Evolutionary conservation across 2,888 invertebrate species (phyloP).

Genomic region (Odontocolon sp.): DNA sequence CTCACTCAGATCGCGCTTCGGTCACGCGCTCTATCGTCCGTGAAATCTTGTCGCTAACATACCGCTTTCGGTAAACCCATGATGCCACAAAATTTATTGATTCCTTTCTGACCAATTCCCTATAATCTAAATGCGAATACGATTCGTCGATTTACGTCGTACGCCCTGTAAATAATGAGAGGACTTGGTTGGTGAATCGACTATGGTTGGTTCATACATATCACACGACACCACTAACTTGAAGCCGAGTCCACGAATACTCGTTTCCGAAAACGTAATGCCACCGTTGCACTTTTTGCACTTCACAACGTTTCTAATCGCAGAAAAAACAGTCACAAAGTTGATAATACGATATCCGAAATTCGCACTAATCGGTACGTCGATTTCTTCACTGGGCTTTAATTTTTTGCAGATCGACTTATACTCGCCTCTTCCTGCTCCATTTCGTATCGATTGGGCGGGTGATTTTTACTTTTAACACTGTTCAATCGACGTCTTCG

Average conservation of each 20-base stretch:
- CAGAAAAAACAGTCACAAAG: conserved; percentile 48
- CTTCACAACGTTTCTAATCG: conserved; percentile 48
- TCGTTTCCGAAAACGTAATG: conserved; percentile 44
- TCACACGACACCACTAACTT: conserved; percentile 47
- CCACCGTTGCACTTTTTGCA: conserved; percentile 53
- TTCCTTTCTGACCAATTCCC: conserved; percentile 61
- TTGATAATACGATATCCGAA: conserved; percentile 37
- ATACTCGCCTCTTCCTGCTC: conserved; percentile 59
- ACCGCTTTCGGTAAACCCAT: conserved; percentile 61
- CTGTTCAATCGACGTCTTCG: neutral
- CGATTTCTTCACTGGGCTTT: conserved; percentile 25
- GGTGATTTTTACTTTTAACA: conserved; percentile 12
- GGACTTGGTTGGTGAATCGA: conserved; percentile 51
- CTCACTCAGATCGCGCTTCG: too few relatives aligned
- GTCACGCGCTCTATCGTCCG: too few relatives aligned
- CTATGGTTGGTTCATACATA: conserved; percentile 40
- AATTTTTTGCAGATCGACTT: conserved; percentile 51
- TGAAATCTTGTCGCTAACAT: neutral
- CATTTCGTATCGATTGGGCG: conserved; percentile 48
- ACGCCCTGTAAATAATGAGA: conserved; percentile 54
- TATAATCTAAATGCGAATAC: conserved; percentile 64
- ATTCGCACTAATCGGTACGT: conserved; percentile 28
- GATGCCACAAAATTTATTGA: conserved; percentile 63
- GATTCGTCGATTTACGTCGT: conserved; percentile 64
- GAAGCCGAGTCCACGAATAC: conserved; percentile 47